A percentile compares a stretch with the other conserved stretches of the same genome.
Evolutionary conservation across 2,888 invertebrate species (phyloP).

Genomic region (Machimus rusticus): DNA sequence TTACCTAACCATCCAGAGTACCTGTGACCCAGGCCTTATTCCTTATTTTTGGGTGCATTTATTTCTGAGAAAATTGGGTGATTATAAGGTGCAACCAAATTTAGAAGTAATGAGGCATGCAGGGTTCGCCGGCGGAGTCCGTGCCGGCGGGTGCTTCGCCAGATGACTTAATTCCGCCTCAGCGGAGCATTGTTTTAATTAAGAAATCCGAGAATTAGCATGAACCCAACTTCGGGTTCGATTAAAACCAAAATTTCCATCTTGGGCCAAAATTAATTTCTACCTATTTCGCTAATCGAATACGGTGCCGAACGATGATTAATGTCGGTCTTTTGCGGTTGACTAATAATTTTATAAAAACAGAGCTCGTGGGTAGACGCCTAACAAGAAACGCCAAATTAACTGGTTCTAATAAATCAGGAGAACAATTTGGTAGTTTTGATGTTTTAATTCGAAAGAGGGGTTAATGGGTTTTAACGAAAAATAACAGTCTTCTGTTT

Average conservation of each 20-base stretch:
- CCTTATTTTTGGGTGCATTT: neutral
- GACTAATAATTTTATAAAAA: neutral
- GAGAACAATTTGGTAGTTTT: neutral
- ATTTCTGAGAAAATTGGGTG: constrained; percentile 30
- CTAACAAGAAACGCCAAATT: neutral
- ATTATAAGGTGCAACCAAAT: constrained; percentile 35
- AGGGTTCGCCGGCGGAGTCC: neutral
- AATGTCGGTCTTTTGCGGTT: neutral
- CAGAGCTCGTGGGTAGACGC: neutral
- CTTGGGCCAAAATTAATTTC: neutral
- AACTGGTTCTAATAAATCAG: neutral
- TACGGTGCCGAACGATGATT: neutral
- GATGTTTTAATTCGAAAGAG: neutral
- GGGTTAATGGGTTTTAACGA: neutral
- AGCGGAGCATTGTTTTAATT: constrained; percentile 12
- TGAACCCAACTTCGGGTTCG: neutral
- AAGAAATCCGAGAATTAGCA: neutral
- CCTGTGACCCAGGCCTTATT: neutral
- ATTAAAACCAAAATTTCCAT: neutral
- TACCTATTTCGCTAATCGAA: neutral
- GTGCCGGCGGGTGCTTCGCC: neutral
- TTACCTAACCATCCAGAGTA: neutral
- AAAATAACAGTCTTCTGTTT: neutral
- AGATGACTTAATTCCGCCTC: constrained; percentile 5
- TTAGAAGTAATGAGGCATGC: constrained; percentile 25